Evolutionary conservation across 2,888 invertebrate species (phyloP).

Genomic region (Cybosia mesomella): DNA sequence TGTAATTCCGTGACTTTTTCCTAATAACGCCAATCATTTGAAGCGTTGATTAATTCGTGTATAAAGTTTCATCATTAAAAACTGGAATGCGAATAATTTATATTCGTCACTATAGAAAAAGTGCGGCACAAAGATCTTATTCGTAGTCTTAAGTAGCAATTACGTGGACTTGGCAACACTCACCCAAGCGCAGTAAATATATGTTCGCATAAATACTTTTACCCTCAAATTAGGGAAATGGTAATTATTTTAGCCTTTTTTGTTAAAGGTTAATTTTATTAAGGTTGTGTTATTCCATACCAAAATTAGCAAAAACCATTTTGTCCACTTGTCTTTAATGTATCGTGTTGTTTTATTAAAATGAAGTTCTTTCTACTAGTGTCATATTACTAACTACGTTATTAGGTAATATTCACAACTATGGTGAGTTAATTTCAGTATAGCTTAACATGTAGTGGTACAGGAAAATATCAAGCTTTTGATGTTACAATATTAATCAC

Average conservation of each 20-base stretch:
- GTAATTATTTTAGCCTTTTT: background rate
- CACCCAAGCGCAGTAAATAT: conserved; percentile 4
- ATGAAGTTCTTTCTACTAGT: background rate
- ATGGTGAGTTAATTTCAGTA: background rate
- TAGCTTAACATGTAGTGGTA: background rate
- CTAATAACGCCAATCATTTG: background rate
- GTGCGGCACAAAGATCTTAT: background rate
- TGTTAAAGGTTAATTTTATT: background rate
- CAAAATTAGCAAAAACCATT: background rate
- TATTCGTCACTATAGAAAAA: background rate
- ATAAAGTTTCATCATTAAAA: background rate
- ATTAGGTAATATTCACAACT: background rate
- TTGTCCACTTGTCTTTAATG: background rate
- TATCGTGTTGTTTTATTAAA: background rate
- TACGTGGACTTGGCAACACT: background rate
- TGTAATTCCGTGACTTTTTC: background rate
- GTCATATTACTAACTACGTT: background rate
- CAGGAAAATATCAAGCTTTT: no score
- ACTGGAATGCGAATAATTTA: background rate
- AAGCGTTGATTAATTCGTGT: no score
- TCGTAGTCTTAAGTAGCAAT: background rate
- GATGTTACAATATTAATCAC: no score
- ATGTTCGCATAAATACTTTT: background rate
- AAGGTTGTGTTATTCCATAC: background rate
- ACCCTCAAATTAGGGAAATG: background rate